Percentiles rank a stretch among this genome's conserved stretches.
phyloP scores from a whole-genome alignment of 2,888 invertebrate species.

The Nezara viridula region DNA sequence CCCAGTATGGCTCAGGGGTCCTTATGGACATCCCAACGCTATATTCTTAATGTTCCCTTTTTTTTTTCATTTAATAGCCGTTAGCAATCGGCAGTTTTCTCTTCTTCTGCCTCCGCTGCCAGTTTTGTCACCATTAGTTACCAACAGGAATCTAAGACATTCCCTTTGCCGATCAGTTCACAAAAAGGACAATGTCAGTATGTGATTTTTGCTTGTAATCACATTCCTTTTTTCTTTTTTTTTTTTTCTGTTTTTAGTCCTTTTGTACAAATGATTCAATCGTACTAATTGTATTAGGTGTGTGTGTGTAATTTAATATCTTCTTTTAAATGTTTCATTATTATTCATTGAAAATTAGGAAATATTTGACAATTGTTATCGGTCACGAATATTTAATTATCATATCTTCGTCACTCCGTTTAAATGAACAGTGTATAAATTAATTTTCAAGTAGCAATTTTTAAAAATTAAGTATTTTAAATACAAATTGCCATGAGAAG shows the following conservation, averaged over 20 bases:
- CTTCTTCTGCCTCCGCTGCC: conserved; percentile 36
- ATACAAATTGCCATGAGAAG: too few species aligned
- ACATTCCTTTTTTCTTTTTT: not conserved
- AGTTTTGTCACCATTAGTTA: conserved; percentile 46
- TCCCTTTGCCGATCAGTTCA: not conserved
- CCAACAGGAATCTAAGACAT: conserved; percentile 42
- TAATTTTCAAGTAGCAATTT: too few species aligned
- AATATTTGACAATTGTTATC: not conserved
- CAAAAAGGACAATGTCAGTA: conserved; percentile 18
- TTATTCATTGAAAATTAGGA: not conserved
- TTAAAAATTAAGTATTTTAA: too few species aligned
- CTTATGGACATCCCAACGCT: conserved; percentile 45
- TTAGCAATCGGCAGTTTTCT: conserved; percentile 38
- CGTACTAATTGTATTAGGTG: not conserved
- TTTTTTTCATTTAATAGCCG: conserved; percentile 40
- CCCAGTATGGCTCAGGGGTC: not conserved
- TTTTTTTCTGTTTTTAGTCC: not conserved
- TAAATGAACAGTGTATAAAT: too few species aligned
- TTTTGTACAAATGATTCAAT: not conserved
- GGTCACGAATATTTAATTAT: not conserved
- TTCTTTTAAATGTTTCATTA: not conserved
- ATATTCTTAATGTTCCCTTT: conserved; percentile 26
- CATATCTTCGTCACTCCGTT: too few species aligned
- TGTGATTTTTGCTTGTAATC: not conserved
- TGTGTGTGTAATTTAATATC: not conserved